Percentiles rank a stretch among this genome's conserved stretches.
Evolutionary conservation across 1,140 invertebrate species (phyloP).

Genomic region (Telenomus remus): DNA sequence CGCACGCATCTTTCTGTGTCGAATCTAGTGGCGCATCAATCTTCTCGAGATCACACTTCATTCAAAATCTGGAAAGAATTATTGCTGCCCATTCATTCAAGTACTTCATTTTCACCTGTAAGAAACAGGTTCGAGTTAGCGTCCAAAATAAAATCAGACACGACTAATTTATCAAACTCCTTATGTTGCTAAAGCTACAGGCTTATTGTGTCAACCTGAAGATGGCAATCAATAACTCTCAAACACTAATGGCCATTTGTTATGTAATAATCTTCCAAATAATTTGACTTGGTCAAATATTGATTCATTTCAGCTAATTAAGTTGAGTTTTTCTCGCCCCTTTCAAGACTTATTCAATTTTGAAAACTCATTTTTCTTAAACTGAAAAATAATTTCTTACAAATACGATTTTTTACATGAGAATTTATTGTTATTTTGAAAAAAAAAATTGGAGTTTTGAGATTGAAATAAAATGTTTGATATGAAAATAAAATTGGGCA

Average conservation of each 20-base stretch:
- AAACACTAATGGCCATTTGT: conserved; percentile 28
- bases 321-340: too few species aligned
- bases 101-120: conserved; percentile 69
- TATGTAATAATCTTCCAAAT: conserved; percentile 37
- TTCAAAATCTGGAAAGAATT: conserved; percentile 67
- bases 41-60: conserved; percentile 54
- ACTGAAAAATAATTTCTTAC: too few species aligned
- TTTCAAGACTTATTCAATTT: too few species aligned
- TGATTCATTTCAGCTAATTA: neutral
- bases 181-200: conserved; percentile 25
- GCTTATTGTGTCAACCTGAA: conserved; percentile 49
- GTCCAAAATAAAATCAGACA: conserved; percentile 62
- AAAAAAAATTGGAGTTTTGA: too few species aligned
- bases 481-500: too few species aligned
- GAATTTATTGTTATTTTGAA: too few species aligned
- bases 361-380: too few species aligned
- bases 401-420: too few species aligned
- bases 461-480: too few species aligned
- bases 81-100: conserved; percentile 69
- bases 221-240: conserved; percentile 50
- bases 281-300: conserved; percentile 17
- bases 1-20: conserved; percentile 35
- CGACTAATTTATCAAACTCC: conserved; percentile 63
- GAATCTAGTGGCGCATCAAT: conserved; percentile 57
- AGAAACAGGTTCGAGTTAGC: conserved; percentile 52